Evolutionary conservation across 2,113 vertebrate genomes (phyloP).

Genomic region (Alectura lathami): DNA sequence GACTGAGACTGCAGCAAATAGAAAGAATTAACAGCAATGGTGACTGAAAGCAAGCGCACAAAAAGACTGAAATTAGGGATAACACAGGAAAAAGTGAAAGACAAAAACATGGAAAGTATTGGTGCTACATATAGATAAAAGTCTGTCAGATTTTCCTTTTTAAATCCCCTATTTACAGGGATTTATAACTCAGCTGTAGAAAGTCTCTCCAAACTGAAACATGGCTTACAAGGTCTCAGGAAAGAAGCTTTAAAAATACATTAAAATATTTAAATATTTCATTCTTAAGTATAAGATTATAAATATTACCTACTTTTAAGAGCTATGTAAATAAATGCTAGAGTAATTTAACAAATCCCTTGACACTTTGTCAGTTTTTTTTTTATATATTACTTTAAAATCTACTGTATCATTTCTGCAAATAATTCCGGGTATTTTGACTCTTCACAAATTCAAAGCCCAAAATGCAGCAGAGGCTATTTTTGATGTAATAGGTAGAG

Average conservation of each 20-base stretch:
- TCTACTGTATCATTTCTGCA: neutral
- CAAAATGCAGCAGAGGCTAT: neutral
- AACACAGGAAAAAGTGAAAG: neutral
- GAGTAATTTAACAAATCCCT: neutral
- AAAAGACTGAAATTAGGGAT: neutral
- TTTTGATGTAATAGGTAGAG: neutral
- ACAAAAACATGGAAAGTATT: neutral
- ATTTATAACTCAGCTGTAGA: neutral
- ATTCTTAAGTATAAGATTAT: neutral
- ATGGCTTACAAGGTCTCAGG: neutral
- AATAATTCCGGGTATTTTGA: neutral
- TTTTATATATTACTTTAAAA: neutral
- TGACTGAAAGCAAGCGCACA: neutral
- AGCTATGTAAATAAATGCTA: neutral
- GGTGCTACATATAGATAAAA: neutral
- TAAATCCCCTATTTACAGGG: neutral
- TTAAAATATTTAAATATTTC: conserved; percentile 3
- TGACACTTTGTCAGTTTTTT: neutral
- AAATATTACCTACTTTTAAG: neutral
- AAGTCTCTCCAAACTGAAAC: neutral
- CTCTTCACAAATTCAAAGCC: neutral
- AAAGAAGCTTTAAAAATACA: neutral
- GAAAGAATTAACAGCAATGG: neutral
- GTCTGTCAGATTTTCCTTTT: neutral
- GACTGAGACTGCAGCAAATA: neutral